phyloP scores from a whole-genome alignment of 2,113 vertebrate species.

The Vidua chalybeata region DNA sequence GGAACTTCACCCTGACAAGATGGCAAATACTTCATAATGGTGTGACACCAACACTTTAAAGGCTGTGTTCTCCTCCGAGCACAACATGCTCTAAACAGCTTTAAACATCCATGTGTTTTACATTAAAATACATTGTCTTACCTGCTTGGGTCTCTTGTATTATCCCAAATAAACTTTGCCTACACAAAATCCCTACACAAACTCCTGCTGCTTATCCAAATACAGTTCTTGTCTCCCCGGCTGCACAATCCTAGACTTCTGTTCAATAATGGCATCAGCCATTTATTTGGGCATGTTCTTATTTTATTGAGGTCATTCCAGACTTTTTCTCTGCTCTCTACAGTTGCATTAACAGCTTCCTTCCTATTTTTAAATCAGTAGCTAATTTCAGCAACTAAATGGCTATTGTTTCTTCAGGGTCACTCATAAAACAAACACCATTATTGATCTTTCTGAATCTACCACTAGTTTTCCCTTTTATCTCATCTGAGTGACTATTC shows the following conservation, averaged over 20 bases:
- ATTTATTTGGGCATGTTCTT: background rate
- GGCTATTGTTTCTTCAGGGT: slow-evolving; percentile 66
- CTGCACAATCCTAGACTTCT: background rate
- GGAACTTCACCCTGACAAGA: background rate
- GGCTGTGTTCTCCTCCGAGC: background rate
- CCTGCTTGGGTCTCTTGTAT: background rate
- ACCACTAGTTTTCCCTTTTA: slow-evolving; percentile 38
- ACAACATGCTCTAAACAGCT: background rate
- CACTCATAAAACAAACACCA: slow-evolving; percentile 57
- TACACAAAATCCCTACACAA: background rate
- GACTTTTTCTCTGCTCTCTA: background rate
- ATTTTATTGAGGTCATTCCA: slow-evolving; percentile 57
- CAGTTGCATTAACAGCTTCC: slow-evolving; percentile 45
- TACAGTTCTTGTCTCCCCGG: background rate
- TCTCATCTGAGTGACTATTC: slow-evolving; percentile 21
- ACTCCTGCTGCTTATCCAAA: background rate
- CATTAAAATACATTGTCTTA: background rate
- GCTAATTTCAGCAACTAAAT: slow-evolving; percentile 65
- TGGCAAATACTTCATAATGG: background rate
- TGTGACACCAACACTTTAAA: background rate
- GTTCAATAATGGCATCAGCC: background rate
- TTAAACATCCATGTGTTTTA: background rate
- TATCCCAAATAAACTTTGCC: background rate
- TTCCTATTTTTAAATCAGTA: slow-evolving; percentile 65
- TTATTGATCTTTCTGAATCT: slow-evolving; percentile 56